A percentile compares a stretch with the other conserved stretches of the same genome.
Conservation (phyloP, 2,113 vertebrate genomes). For the Odontophorus gujanensis region DNA sequence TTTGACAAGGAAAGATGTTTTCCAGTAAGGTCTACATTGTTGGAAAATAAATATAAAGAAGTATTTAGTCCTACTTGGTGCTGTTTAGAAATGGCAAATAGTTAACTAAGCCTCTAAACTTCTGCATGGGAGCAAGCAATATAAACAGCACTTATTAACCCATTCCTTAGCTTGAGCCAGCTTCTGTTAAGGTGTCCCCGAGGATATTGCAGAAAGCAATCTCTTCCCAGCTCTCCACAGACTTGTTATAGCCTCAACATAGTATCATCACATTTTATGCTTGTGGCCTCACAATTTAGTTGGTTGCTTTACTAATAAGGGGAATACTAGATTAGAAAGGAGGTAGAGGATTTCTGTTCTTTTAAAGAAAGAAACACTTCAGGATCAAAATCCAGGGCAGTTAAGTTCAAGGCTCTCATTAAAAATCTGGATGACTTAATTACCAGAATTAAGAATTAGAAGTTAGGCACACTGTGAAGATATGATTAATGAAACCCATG, state of each 20-base stretch:
- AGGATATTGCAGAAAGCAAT: not conserved
- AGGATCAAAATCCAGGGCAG: not conserved
- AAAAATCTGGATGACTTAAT: not conserved
- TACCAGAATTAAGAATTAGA: not conserved
- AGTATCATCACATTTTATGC: not conserved
- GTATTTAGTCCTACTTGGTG: constrained; percentile 37
- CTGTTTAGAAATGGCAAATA: not conserved
- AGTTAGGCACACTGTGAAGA: not conserved
- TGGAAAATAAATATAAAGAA: constrained; percentile 32
- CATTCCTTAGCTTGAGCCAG: not conserved
- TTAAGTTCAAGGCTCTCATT: not conserved
- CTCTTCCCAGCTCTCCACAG: not conserved
- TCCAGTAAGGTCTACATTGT: not conserved
- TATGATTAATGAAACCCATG: not conserved
- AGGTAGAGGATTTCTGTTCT: not conserved
- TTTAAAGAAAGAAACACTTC: not conserved
- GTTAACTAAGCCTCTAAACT: not conserved
- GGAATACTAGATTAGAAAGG: not conserved
- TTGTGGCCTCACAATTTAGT: not conserved
- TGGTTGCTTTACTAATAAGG: not conserved
- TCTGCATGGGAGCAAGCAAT: not conserved
- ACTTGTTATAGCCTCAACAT: not conserved
- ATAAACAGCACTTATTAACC: not conserved
- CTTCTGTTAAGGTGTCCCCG: constrained; percentile 7
- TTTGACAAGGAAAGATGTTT: constrained; percentile 5